These are phyloP conservation scores for Centrocercus urophasianus DNA, from an alignment of 2,113 vertebrate species.

Conservation along the genomic window DNA sequence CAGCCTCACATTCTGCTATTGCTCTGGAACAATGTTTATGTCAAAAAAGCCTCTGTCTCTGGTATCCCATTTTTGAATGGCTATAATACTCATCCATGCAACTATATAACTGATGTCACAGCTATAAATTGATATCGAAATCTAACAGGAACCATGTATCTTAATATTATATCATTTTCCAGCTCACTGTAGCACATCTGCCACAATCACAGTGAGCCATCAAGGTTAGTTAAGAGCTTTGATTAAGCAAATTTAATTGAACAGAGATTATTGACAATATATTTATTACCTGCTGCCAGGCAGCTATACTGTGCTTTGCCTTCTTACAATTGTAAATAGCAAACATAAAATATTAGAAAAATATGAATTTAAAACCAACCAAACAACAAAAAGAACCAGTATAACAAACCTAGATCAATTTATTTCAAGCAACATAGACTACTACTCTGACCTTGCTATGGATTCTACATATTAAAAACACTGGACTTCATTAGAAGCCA, in stretches of 20 bases:
- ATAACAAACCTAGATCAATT: background rate
- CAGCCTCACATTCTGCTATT: background rate
- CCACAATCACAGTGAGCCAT: background rate
- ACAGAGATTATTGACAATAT: background rate
- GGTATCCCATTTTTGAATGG: background rate
- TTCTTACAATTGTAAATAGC: background rate
- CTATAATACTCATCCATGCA: background rate
- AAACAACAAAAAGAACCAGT: background rate
- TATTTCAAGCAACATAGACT: background rate
- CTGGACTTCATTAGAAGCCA: background rate
- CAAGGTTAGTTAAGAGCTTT: background rate
- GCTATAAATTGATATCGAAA: background rate
- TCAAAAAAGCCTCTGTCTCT: background rate
- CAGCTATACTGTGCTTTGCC: background rate
- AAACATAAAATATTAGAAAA: background rate
- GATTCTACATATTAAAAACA: background rate
- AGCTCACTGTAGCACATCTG: background rate
- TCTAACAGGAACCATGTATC: background rate
- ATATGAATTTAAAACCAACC: background rate
- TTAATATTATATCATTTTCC: background rate
- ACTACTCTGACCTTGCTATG: background rate
- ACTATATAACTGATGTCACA: background rate
- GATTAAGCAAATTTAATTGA: background rate
- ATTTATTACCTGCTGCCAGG: background rate
- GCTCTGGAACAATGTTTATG: background rate